Evolutionary conservation across 2,113 vertebrate genomes (phyloP).

Genomic region (Probosciger aterrimus): DNA sequence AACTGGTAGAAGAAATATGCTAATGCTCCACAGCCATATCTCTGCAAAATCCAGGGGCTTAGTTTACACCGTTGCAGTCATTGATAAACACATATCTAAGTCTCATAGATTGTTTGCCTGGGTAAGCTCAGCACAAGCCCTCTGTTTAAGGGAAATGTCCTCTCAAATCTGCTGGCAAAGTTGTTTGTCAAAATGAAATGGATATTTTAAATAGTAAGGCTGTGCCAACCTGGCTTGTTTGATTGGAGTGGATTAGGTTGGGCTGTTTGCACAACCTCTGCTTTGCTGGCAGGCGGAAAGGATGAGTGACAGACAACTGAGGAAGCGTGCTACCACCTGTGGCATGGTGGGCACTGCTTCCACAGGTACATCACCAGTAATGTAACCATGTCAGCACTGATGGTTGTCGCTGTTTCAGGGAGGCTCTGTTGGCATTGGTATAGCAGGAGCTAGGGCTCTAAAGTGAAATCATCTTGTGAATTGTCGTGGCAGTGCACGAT

Average conservation of each 20-base stretch:
- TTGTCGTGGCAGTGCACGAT: neutral
- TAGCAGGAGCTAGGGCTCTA: neutral
- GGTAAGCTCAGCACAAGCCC: neutral
- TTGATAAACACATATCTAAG: neutral
- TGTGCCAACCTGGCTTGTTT: neutral
- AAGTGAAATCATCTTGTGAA: neutral
- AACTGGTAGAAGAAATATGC: neutral
- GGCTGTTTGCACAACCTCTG: neutral
- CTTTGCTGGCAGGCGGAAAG: neutral
- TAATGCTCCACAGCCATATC: accelerated
- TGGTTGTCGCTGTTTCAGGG: neutral
- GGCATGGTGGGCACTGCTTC: neutral
- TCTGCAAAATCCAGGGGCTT: neutral
- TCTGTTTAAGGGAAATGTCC: neutral
- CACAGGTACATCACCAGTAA: neutral
- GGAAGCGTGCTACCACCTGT: neutral
- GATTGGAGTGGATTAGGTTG: neutral
- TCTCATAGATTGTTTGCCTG: neutral
- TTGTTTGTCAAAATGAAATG: neutral
- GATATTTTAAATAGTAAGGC: neutral
- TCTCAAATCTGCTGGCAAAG: neutral
- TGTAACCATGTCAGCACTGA: accelerated
- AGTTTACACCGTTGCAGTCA: neutral
- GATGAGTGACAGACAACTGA: neutral
- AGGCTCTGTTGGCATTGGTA: neutral